Conservation (phyloP, 2,113 vertebrate species). For the Gopherus flavomarginatus region DNA sequence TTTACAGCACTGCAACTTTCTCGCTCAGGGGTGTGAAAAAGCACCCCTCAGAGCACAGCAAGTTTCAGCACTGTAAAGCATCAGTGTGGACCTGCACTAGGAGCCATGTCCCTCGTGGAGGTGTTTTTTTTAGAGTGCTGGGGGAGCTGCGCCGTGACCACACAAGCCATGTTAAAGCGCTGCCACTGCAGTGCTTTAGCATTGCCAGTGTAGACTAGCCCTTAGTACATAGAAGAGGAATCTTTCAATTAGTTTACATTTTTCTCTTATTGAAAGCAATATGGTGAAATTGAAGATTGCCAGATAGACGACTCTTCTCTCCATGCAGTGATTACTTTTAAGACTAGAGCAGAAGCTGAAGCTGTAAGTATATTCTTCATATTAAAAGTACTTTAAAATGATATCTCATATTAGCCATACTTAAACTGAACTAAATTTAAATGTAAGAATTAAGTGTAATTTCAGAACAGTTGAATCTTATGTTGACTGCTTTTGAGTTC, state of each 20-base stretch:
- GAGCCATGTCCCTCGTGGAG: too few species aligned
- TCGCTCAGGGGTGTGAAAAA: too few species aligned
- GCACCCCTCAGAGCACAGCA: too few species aligned
- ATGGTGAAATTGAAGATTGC: conserved; percentile 97
- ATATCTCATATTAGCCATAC: neutral
- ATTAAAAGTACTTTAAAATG: neutral
- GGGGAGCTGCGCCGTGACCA: too few species aligned
- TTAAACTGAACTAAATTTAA: neutral
- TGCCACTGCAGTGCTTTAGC: too few species aligned
- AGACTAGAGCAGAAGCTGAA: conserved; percentile 94
- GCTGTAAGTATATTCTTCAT: conserved; percentile 81
- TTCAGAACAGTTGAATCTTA: neutral
- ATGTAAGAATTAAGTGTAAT: neutral
- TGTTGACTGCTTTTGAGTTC: neutral
- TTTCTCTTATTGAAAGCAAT: conserved; percentile 88
- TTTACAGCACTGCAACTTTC: too few species aligned
- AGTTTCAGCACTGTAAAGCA: too few species aligned
- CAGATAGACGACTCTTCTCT: conserved; percentile 90
- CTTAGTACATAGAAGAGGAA: neutral
- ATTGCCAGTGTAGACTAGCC: too few species aligned
- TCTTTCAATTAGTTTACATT: conserved; percentile 46
- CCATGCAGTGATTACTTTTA: conserved; percentile 91
- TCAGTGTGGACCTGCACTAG: too few species aligned
- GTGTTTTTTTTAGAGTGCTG: too few species aligned
- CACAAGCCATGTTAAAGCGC: too few species aligned